Evolutionary conservation across 2,113 vertebrate genomes (phyloP).

Genomic region (Corydoras maculifer): DNA sequence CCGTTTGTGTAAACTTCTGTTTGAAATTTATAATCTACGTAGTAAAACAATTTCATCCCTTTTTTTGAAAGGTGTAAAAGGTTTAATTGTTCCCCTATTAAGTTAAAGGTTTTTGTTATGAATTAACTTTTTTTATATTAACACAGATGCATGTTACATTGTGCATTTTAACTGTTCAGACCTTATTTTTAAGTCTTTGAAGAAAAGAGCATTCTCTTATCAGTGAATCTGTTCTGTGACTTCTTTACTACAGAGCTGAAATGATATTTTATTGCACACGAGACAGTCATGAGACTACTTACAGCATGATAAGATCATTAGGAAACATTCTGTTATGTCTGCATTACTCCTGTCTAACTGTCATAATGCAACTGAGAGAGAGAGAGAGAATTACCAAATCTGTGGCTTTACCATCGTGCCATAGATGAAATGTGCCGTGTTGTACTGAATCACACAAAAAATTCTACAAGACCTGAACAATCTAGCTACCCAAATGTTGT

Average conservation of each 20-base stretch:
- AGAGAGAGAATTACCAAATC: too few species aligned
- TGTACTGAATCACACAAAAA: too few species aligned
- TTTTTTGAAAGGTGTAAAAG: too few species aligned
- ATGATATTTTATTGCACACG: conserved; percentile 1
- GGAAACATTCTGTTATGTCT: background rate
- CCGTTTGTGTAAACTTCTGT: background rate
- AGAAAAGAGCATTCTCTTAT: background rate
- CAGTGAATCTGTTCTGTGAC: background rate
- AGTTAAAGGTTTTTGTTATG: too few species aligned
- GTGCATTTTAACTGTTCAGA: background rate
- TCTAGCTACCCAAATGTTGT: too few species aligned
- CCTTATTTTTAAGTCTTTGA: conserved; percentile 1
- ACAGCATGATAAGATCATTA: background rate
- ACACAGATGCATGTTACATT: background rate
- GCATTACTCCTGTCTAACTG: background rate
- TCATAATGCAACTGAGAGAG: too few species aligned
- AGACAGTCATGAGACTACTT: conserved; percentile 1
- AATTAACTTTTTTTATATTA: too few species aligned
- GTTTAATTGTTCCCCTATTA: too few species aligned
- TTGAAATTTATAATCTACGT: background rate
- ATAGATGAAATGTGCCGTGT: too few species aligned
- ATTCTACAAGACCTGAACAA: too few species aligned
- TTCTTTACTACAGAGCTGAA: conserved; percentile 5
- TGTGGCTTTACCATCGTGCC: too few species aligned
- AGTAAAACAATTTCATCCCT: too few species aligned